Conservation (phyloP, 2,797 vertebrate species). For the Rousettus madagascariensis region DNA sequence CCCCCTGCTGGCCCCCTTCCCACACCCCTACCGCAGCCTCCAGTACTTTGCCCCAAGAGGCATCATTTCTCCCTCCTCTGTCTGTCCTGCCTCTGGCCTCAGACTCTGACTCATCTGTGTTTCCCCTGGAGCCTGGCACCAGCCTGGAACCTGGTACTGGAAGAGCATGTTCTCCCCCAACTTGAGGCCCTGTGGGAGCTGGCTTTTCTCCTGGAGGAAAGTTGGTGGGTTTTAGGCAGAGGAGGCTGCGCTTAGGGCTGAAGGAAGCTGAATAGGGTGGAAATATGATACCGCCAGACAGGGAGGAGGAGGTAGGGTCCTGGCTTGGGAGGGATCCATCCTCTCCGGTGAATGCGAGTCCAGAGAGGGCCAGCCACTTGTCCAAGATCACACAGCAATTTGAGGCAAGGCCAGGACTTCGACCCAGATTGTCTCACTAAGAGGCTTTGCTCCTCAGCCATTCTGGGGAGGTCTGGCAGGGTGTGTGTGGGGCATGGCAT, state of each 20-base stretch:
- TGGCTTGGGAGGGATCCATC: not conserved
- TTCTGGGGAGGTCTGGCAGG: not conserved
- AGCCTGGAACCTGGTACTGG: not conserved
- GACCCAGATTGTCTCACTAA: not conserved
- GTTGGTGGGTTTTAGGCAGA: not conserved
- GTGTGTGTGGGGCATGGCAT: too few species aligned
- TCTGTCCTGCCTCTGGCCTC: not conserved
- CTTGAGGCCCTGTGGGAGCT: not conserved
- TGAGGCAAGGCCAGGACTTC: not conserved
- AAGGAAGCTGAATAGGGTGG: not conserved
- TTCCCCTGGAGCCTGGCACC: not conserved
- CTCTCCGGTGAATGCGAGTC: not conserved
- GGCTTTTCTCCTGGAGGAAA: conserved; percentile 37
- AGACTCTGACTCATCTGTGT: not conserved
- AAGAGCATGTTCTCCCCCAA: not conserved
- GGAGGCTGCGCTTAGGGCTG: not conserved
- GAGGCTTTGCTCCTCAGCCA: not conserved
- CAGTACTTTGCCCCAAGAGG: fast-evolving
- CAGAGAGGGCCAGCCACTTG: not conserved
- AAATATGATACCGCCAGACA: not conserved
- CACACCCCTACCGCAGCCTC: not conserved
- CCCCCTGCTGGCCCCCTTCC: not conserved
- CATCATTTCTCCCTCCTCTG: not conserved
- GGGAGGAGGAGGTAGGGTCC: not conserved
- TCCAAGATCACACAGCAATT: not conserved